Evolutionary conservation across 2,113 vertebrate species (phyloP).

Genomic region (Chaetops frenatus): DNA sequence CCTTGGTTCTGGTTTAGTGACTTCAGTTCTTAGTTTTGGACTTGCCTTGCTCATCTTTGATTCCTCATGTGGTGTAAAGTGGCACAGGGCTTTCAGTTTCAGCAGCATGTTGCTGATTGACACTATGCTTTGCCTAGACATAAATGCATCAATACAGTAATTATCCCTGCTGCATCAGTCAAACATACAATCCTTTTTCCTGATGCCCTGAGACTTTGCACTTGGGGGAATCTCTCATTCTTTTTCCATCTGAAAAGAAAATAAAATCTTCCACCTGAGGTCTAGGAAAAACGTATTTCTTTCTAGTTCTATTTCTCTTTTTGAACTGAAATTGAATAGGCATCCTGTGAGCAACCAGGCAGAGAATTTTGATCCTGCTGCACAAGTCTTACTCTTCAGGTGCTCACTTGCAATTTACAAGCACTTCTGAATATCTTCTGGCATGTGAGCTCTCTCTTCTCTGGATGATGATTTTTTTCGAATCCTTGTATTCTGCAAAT

Average conservation of each 20-base stretch:
- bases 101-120: not conserved
- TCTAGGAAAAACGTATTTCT: not conserved
- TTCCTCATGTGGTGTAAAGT: not conserved
- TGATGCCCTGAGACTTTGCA: not conserved
- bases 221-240: not conserved
- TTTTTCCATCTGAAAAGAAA: not conserved
- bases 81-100: not conserved
- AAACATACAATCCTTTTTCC: not conserved
- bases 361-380: not conserved
- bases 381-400: not conserved
- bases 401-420: not conserved
- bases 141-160: not conserved
- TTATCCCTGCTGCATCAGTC: not conserved
- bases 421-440: not conserved
- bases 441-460: not conserved
- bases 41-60: not conserved
- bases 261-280: not conserved
- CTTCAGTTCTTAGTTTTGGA: not conserved
- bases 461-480: not conserved
- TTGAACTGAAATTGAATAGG: not conserved
- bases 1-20: not conserved
- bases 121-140: not conserved
- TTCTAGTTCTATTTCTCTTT: not conserved
- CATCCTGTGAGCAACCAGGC: not conserved
- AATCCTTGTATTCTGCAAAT: not conserved